Conservation (phyloP, 2,888 invertebrate genomes). For the Hesperia comma region DNA sequence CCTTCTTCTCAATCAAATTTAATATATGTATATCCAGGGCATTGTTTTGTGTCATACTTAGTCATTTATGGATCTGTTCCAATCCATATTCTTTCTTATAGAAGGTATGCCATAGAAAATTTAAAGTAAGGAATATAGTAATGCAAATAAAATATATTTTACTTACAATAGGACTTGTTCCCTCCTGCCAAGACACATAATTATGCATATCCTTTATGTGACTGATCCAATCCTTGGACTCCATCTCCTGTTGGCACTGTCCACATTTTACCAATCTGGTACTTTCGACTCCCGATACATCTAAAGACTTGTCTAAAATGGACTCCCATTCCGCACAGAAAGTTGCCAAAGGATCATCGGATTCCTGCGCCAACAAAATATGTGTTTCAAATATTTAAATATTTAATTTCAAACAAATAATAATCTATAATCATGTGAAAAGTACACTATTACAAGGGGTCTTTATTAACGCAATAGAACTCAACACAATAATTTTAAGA, state of each 20-base stretch:
- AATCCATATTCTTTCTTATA: no score
- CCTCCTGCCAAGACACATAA: constrained; percentile 46
- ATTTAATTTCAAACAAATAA: no score
- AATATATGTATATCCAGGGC: no score
- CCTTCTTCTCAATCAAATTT: no score
- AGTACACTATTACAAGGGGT: no score
- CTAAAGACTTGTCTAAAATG: constrained; percentile 11
- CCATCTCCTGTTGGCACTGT: constrained; percentile 41
- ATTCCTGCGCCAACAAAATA: constrained; percentile 1
- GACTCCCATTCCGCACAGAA: constrained; percentile 16
- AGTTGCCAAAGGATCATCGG: not conserved
- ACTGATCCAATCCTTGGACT: constrained; percentile 40
- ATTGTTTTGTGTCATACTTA: no score
- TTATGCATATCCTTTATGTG: constrained; percentile 46
- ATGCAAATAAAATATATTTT: not conserved
- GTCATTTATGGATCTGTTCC: no score
- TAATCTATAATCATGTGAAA: no score
- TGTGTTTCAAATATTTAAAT: no score
- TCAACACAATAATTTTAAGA: no score
- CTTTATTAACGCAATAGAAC: no score
- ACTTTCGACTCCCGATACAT: constrained; percentile 4
- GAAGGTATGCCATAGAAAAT: no score
- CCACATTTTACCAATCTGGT: constrained; percentile 42
- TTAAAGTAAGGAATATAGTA: not conserved
- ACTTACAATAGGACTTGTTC: constrained; percentile 42